These are phyloP conservation scores for Sminthopsis crassicaudata DNA, from an alignment of 2,113 vertebrate genomes.

Conservation along the genomic window DNA sequence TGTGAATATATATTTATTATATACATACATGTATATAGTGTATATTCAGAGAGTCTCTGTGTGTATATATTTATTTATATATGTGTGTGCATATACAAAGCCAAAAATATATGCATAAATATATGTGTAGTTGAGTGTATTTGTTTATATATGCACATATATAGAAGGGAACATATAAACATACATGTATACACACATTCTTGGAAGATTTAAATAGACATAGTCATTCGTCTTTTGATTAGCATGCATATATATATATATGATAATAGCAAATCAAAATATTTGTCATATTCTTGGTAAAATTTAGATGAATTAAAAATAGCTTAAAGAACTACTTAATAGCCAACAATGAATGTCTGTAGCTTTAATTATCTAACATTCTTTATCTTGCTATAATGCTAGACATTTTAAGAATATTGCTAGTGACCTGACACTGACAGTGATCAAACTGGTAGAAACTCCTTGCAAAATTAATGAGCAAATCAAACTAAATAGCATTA, in stretches of 20 bases:
- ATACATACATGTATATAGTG: too few species aligned
- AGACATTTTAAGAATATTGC: not conserved
- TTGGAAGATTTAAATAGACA: not conserved
- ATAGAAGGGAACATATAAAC: not conserved
- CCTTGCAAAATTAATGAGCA: conserved; percentile 1
- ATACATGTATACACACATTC: not conserved
- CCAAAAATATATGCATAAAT: not conserved
- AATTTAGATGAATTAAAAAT: not conserved
- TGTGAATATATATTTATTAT: too few species aligned
- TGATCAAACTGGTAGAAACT: not conserved
- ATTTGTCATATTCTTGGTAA: not conserved
- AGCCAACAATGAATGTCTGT: not conserved
- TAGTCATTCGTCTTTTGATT: not conserved
- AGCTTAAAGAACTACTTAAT: not conserved
- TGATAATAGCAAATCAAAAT: not conserved
- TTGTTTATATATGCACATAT: not conserved
- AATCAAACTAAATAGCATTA: conserved; percentile 37
- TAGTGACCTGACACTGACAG: not conserved
- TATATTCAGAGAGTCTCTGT: too few species aligned
- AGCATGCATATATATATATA: not conserved
- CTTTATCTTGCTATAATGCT: not conserved
- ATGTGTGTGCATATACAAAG: not conserved
- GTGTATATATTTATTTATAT: not conserved
- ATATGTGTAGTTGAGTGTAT: not conserved
- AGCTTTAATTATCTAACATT: not conserved